Conservation (phyloP, 2,888 invertebrate genomes). For the Choristoneura rosaceana region DNA sequence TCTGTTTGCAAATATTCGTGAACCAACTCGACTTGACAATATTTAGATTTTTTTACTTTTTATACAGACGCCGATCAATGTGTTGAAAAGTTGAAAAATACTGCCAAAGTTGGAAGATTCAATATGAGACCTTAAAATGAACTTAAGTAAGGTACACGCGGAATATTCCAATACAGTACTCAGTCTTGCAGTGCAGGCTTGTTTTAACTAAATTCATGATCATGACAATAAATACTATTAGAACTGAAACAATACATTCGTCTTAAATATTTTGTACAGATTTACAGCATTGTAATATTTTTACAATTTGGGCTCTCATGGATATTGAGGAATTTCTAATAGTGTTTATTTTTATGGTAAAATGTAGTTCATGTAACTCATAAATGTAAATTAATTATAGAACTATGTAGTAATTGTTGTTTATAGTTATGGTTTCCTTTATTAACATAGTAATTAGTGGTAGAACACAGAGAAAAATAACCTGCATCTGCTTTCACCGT, state of each 20-base stretch:
- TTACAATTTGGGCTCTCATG: too few relatives aligned
- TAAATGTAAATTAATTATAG: conserved; percentile 1
- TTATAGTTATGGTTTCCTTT: background rate
- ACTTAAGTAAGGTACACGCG: background rate
- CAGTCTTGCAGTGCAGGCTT: background rate
- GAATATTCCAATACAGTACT: background rate
- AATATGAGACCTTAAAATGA: background rate
- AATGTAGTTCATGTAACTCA: background rate
- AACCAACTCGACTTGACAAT: background rate
- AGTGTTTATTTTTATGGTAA: background rate
- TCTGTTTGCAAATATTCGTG: background rate
- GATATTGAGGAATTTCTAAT: background rate
- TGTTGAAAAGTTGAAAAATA: background rate
- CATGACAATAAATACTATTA: conserved; percentile 2
- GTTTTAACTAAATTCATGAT: background rate
- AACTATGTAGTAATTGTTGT: background rate
- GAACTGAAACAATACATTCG: background rate
- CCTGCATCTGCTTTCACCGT: background rate
- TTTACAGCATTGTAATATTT: too few relatives aligned
- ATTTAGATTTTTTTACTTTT: background rate
- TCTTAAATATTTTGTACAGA: background rate
- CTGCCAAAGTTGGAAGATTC: conserved; percentile 3
- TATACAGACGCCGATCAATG: background rate
- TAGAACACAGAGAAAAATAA: background rate
- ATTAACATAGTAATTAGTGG: background rate